Evolutionary conservation across 2,888 invertebrate genomes (phyloP), one percentile per base, ranked within the genome.

Genomic region (Cynaeus angustus): DNA sequence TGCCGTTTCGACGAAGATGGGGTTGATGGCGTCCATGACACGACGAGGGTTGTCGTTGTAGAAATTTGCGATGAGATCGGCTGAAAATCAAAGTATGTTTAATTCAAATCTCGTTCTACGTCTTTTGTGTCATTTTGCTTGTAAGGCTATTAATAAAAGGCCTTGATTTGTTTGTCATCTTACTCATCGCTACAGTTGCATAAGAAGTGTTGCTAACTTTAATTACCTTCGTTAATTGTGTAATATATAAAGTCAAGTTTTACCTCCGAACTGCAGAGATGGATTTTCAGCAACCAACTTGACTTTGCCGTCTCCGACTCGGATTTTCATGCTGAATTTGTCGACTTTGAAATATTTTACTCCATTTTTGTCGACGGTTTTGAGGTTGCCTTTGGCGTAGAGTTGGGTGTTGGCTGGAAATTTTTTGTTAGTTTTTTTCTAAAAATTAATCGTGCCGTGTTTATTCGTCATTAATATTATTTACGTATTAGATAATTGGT

Each of bases 1-100:
- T 0, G 88, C 86, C 0, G 90, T 90, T 74, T 92, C 92, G 59
- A 92, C 90, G 48, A 91, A 88, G 38, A 92, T 88, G 0, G 92
- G 92, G 79, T 88, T 90, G 38, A 92, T 84, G 52, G 92, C 89
- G 73, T 92, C 91, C 82, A 92, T 83, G 2, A 92, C 89, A 6
- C 89, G 84, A 56, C 88, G 86, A 0, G 91, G 89, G 78, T 91
- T 91, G 69, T 89, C 88, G 77, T 92, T 91, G 87, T 91, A 91
- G 86, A 92, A 92, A 3, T 88, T 86, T 0, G 88, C 87, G n/a
- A 92, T 91, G 30, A 92, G 88, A 62, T 89, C 86, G 52, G 91
- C 92, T 92, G 86, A 33, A 33, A 33, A 28, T 28, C 33, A n/a
- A 33, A 33, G 28, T 28, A 28, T 28, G 28, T n/a, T n/a, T n/a